phyloP scores from a whole-genome alignment of 2,888 invertebrate genomes.

The Cerastoderma edule region DNA sequence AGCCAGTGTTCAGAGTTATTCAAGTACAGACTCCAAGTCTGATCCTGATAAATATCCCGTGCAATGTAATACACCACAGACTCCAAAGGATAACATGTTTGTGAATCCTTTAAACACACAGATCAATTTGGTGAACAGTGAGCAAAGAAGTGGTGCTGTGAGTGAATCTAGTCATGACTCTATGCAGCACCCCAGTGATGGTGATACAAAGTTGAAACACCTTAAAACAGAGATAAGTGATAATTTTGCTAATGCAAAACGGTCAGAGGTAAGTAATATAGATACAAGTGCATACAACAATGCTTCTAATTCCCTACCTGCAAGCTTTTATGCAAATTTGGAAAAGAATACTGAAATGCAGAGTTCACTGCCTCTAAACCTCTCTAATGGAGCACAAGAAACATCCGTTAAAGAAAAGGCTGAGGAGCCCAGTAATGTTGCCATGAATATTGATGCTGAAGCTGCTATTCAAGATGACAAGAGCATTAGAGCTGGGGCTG shows the following conservation, averaged over 20 bases:
- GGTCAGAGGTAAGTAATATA: background rate
- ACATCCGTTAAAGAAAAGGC: background rate
- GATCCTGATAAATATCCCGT: slow-evolving; percentile 54
- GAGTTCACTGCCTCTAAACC: slow-evolving; percentile 42
- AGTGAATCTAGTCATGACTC: slow-evolving; percentile 32
- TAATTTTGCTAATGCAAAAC: background rate
- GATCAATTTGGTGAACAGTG: slow-evolving; percentile 11
- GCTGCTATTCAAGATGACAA: background rate
- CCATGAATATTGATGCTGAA: background rate
- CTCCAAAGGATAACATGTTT: slow-evolving; percentile 54
- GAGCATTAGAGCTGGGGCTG: background rate
- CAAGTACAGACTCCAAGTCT: slow-evolving; percentile 40
- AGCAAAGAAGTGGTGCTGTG: slow-evolving; percentile 13
- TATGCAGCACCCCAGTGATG: slow-evolving; percentile 38
- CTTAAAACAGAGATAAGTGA: slow-evolving; percentile 41
- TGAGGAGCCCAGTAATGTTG: too few species aligned
- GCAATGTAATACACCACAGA: slow-evolving; percentile 59
- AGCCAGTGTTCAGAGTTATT: slow-evolving; percentile 38
- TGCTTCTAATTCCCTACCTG: slow-evolving; percentile 43
- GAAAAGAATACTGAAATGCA: slow-evolving; percentile 11
- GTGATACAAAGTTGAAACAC: slow-evolving; percentile 36
- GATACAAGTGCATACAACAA: background rate
- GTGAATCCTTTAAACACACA: slow-evolving; percentile 50
- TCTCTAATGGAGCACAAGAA: slow-evolving; percentile 27
- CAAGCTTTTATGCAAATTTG: slow-evolving; percentile 36